These are phyloP conservation scores for Nycticebus coucang DNA, from an alignment of 2,113 vertebrate species.

Conservation along the genomic window DNA sequence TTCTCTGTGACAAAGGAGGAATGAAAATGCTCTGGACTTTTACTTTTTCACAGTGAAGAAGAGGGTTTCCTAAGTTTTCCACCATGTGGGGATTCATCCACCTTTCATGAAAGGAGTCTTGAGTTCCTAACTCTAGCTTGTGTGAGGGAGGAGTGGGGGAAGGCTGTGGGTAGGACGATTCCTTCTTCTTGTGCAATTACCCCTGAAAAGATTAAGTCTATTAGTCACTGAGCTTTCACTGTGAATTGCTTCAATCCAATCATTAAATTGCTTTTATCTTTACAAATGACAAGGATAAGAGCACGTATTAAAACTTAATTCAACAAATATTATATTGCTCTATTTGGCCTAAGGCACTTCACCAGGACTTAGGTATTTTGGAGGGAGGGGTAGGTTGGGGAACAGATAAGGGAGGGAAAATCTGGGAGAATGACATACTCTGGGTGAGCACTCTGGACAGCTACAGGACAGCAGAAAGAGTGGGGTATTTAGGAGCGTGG, in stretches of 20 bases:
- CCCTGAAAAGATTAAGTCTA: background rate
- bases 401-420: background rate
- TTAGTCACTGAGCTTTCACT: conserved; percentile 5
- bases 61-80: background rate
- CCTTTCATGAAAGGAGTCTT: background rate
- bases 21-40: background rate
- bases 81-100: too few species aligned
- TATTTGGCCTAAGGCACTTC: background rate
- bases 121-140: background rate
- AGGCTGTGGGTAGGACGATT: background rate
- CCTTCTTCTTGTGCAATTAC: background rate
- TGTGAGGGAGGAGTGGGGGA: accelerated
- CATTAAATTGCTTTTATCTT: conserved; percentile 50
- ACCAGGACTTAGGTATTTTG: background rate
- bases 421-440: background rate
- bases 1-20: background rate
- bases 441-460: background rate
- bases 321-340: background rate
- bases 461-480: background rate
- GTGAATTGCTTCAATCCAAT: background rate
- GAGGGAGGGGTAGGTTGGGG: too few species aligned
- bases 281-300: background rate
- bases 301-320: background rate
- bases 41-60: background rate
- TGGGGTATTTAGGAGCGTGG: background rate